phyloP scores from a whole-genome alignment of 1,140 invertebrate genomes.

The Diploscapter pachys region DNA sequence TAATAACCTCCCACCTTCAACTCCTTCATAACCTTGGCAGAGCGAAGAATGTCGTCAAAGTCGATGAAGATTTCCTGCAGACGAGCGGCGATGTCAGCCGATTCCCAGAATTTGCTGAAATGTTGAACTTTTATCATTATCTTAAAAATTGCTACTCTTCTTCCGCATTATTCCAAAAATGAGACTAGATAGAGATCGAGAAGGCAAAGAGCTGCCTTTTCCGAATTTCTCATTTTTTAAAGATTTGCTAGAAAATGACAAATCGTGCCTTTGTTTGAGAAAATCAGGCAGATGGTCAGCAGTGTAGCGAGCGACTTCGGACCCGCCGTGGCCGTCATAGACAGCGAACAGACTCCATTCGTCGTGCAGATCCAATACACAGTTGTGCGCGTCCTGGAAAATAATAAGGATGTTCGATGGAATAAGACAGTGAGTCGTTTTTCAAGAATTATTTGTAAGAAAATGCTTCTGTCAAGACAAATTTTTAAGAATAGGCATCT shows the following conservation, averaged over 20 bases:
- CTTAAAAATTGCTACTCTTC: background rate
- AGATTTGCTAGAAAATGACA: slow-evolving; percentile 1
- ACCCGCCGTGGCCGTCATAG: slow-evolving; percentile 94
- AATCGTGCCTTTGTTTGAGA: slow-evolving; percentile 69
- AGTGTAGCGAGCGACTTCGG: slow-evolving; percentile 86
- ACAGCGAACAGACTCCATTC: slow-evolving; percentile 83
- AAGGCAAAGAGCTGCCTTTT: too few species aligned
- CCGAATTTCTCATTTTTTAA: background rate
- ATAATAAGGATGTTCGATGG: background rate
- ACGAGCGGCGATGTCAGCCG: slow-evolving; percentile 72
- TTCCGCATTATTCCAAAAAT: too few species aligned
- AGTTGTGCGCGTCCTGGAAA: slow-evolving; percentile 89
- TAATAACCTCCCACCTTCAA: slow-evolving; percentile 25
- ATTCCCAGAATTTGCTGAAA: slow-evolving; percentile 69
- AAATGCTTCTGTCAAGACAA: too few species aligned
- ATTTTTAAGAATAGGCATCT: too few species aligned
- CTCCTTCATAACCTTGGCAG: slow-evolving; percentile 32
- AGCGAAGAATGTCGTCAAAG: slow-evolving; percentile 76
- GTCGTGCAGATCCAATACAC: slow-evolving; percentile 77
- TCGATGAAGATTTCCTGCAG: slow-evolving; percentile 81
- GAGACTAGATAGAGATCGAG: too few species aligned
- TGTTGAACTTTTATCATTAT: background rate
- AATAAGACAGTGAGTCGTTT: too few species aligned
- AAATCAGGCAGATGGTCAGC: slow-evolving; percentile 79
- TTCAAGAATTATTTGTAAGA: too few species aligned